Conservation (phyloP, 2,797 vertebrate species). For the Petrocephalus sullivani region DNA sequence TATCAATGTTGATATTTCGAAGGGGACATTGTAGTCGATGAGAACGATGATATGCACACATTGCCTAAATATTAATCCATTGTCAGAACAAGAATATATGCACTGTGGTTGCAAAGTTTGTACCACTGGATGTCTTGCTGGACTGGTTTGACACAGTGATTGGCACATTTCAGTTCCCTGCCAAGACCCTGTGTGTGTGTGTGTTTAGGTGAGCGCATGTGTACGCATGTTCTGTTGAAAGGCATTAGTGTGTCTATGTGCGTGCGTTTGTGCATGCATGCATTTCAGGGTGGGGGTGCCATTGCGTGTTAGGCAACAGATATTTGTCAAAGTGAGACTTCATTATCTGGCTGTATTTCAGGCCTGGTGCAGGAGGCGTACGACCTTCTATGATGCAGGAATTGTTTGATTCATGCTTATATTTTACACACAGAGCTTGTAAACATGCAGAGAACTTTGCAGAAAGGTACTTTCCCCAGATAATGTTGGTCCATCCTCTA, state of each 20-base stretch:
- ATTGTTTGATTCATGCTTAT: neutral
- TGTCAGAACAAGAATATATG: neutral
- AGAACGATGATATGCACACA: neutral
- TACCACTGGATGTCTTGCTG: conserved; percentile 21
- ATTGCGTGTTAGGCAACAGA: neutral
- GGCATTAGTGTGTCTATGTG: neutral
- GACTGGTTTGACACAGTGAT: conserved; percentile 40
- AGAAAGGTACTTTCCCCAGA: neutral
- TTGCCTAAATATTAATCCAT: neutral
- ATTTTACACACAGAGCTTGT: neutral
- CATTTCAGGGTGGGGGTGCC: neutral
- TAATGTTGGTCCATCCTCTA: neutral
- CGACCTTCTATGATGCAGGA: neutral
- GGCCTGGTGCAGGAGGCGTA: neutral
- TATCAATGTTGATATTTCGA: neutral
- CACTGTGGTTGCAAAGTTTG: conserved; percentile 27
- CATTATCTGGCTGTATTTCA: neutral
- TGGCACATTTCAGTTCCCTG: conserved; percentile 25
- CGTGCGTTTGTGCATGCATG: conserved; percentile 14
- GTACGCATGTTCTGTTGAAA: neutral
- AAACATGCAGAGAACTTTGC: neutral
- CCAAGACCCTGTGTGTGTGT: conserved; percentile 12
- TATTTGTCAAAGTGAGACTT: neutral
- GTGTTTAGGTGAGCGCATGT: conserved; percentile 1
- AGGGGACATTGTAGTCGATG: neutral